A percentile compares a stretch with the other conserved stretches of the same genome.
These are phyloP conservation scores for Petrolisthes cinctipes DNA, from an alignment of 2,888 invertebrate species.

Conservation along the genomic window DNA sequence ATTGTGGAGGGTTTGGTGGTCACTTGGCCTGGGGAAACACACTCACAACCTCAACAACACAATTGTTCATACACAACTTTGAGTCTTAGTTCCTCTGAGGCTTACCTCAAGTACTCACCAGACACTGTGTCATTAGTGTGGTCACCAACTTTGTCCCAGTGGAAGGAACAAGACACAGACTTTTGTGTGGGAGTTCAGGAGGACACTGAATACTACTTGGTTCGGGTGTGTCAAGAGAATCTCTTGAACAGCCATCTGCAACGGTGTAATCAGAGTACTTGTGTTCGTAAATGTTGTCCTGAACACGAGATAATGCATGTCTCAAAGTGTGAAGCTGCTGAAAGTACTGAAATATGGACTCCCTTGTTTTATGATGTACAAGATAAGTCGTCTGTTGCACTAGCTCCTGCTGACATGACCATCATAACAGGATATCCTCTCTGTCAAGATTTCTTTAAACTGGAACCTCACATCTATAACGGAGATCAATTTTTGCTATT, in stretches of 20 bases:
- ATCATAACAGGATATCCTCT: slow-evolving; percentile 32
- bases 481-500: slow-evolving; percentile 73
- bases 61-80: background rate
- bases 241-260: background rate
- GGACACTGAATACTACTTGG: background rate
- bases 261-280: slow-evolving; percentile 9
- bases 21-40: background rate
- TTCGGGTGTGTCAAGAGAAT: slow-evolving; percentile 16
- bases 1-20: slow-evolving; percentile 2
- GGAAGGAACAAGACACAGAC: background rate
- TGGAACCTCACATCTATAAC: slow-evolving; percentile 72
- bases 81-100: background rate
- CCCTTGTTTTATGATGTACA: slow-evolving; percentile 46
- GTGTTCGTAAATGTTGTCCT: slow-evolving; percentile 42
- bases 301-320: slow-evolving; percentile 18
- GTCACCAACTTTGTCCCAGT: background rate
- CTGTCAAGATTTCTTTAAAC: slow-evolving; percentile 69
- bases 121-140: slow-evolving; percentile 12
- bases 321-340: background rate
- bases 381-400: background rate
- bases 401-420: slow-evolving; percentile 18
- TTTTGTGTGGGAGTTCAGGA: slow-evolving; percentile 21
- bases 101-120: slow-evolving; percentile 22
- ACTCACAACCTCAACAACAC: background rate
- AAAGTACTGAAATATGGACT: slow-evolving; percentile 24